phyloP scores from a whole-genome alignment of 2,113 vertebrate genomes.

The Pedetes capensis region DNA sequence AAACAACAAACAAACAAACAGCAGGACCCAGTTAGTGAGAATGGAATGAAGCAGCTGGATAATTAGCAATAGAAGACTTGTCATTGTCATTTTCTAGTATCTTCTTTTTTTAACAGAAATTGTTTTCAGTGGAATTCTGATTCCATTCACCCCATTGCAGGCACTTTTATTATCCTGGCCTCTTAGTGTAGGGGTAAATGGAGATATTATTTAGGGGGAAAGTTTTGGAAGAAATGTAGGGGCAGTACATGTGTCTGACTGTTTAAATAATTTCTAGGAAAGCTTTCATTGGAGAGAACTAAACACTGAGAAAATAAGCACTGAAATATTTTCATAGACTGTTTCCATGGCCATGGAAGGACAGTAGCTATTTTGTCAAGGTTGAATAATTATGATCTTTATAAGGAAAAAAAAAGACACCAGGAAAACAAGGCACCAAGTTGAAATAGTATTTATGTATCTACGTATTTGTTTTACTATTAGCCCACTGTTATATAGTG shows the following conservation, averaged over 20 bases:
- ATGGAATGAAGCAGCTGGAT: background rate
- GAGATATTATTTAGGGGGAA: background rate
- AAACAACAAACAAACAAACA: background rate
- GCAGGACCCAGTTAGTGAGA: background rate
- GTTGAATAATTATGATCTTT: constrained; percentile 24
- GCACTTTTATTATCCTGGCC: background rate
- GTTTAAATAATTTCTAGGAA: background rate
- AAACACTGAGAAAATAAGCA: background rate
- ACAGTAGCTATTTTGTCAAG: background rate
- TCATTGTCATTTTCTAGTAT: background rate
- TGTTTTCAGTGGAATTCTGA: background rate
- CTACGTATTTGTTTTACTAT: background rate
- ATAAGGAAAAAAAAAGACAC: background rate
- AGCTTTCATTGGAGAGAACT: background rate
- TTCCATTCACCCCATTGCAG: background rate
- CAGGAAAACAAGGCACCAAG: background rate
- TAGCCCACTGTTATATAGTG: background rate
- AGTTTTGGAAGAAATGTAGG: background rate
- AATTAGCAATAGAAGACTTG: background rate
- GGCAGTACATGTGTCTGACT: background rate
- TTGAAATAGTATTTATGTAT: constrained; percentile 46
- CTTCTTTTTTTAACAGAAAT: background rate
- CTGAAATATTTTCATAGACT: background rate
- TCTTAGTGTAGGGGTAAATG: background rate
- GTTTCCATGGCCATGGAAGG: background rate